A percentile compares a stretch with the other conserved stretches of the same genome.
Evolutionary conservation across 2,888 invertebrate species (phyloP).

Genomic region (Chorisops tibialis): DNA sequence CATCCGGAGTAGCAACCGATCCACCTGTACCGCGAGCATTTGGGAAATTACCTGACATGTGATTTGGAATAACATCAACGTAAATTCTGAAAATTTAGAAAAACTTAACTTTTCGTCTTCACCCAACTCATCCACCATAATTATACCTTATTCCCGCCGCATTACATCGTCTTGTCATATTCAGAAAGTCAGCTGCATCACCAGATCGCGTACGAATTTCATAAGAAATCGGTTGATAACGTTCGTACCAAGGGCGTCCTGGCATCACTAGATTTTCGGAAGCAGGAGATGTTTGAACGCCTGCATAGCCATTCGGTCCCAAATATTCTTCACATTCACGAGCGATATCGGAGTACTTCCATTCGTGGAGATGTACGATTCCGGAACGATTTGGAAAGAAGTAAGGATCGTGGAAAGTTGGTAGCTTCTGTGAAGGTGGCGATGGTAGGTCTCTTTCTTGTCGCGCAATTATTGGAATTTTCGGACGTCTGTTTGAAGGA

Average conservation of each 20-base stretch:
- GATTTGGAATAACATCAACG: slow-evolving; percentile 16
- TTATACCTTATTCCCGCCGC: slow-evolving; percentile 11
- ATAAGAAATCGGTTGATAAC: slow-evolving; percentile 25
- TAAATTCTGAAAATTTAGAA: neutral
- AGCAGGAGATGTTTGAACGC: slow-evolving; percentile 64
- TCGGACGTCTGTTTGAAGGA: too few species aligned
- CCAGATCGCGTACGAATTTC: slow-evolving; percentile 12
- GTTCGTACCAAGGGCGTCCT: slow-evolving; percentile 70
- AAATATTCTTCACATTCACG: slow-evolving; percentile 66
- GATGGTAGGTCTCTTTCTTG: too few species aligned
- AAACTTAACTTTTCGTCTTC: too few species aligned
- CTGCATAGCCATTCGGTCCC: slow-evolving; percentile 64
- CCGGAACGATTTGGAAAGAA: slow-evolving; percentile 56
- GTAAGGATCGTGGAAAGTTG: slow-evolving; percentile 50
- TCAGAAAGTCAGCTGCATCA: slow-evolving; percentile 1
- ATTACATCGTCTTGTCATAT: slow-evolving; percentile 20
- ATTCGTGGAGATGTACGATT: slow-evolving; percentile 70
- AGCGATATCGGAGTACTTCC: slow-evolving; percentile 73
- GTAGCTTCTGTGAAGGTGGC: neutral
- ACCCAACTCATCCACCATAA: too few species aligned
- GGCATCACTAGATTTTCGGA: slow-evolving; percentile 62
- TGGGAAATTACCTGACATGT: slow-evolving; percentile 2
- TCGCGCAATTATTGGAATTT: too few species aligned
- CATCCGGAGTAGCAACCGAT: neutral
- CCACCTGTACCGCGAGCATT: slow-evolving; percentile 21